Base-by-base conservation (phyloP, 2,797 vertebrate genomes). In the Poecilia gillii region DNA sequence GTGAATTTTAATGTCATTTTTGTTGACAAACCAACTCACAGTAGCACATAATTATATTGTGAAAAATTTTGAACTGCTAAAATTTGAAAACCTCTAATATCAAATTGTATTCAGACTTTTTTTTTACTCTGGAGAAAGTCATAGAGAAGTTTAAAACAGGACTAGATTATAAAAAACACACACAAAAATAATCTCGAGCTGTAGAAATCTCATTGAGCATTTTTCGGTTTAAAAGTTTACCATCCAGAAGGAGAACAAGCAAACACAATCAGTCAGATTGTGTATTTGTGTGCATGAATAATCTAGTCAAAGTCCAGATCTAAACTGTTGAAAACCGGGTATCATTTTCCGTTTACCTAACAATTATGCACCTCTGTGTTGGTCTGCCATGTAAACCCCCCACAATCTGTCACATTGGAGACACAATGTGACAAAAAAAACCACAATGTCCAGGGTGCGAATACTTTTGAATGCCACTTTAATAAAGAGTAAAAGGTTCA, bases 401-500 rank as follows among this genome's bases (percentile, higher is more conserved):
- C 55, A 7, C 20, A 23, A 51, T 51, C 20, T 16, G 13, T 33
- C 28, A 62, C 8, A 20, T 39, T 39, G 33, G 3, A 66, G 16
- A 8, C 9, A 8, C 33, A 66, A 66, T 20, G 33, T 66, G 62
- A 4, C 33, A 39, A 39, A 23, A 36, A 16, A 5, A 28, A 20
- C 1, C 28, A 12, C 8, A 14, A n/a, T 11, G 25, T 59, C 13
- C 55, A 16, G 28, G 57, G 13, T 31, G 28, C 5, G 11, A 31
- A 59, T 28, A 59, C 13, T 18, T 66, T 66, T 66, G 33, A 31
- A 66, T 39, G 62, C 8, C 47, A 81, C 66, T 87, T 74, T 76
- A 81, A 81, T 76, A 76, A 76, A 71, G 73, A 66, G 62, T 81
- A 62, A 82, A 84, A 6, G 43, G 41, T 71, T 39, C 7, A 73